Conservation (phyloP, 2,113 vertebrate species). For the Trichechus manatus region DNA sequence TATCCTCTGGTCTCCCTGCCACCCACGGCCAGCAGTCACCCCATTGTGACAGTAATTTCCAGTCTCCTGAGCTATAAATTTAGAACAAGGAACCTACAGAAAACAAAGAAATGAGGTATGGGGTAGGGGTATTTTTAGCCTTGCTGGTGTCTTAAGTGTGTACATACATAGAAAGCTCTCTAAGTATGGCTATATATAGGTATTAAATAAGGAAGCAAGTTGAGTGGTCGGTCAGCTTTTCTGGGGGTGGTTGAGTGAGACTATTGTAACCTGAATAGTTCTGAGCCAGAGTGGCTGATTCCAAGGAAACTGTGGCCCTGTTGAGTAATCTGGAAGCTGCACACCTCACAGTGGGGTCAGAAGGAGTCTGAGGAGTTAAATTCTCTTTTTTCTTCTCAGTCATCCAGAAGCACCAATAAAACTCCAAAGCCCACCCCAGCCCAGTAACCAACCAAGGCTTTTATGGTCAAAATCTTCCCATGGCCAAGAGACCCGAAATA, state of each 20-base stretch:
- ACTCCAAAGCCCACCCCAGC: neutral
- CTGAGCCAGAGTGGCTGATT: constrained; percentile 16
- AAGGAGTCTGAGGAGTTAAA: neutral
- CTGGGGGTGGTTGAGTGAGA: constrained; percentile 75
- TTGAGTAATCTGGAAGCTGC: constrained; percentile 49
- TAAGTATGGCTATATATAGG: constrained; percentile 65
- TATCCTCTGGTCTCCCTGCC: neutral
- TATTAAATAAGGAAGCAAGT: constrained; percentile 82
- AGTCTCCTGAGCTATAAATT: constrained; percentile 77
- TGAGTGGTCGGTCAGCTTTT: constrained; percentile 75
- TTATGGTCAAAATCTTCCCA: neutral
- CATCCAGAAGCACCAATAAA: neutral
- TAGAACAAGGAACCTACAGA: constrained; percentile 65
- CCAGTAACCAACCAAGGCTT: neutral
- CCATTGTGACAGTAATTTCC: constrained; percentile 68
- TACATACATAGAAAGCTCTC: neutral
- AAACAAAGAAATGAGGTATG: constrained; percentile 36
- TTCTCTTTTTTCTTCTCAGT: neutral
- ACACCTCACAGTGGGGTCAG: neutral
- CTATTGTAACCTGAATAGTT: constrained; percentile 38
- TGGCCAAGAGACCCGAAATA: neutral
- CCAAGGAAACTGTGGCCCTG: constrained; percentile 59
- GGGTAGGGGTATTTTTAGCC: constrained; percentile 78
- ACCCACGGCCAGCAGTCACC: constrained; percentile 67
- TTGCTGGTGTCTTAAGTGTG: constrained; percentile 61